phyloP scores from a whole-genome alignment of 2,888 invertebrate genomes.

The Drosophila austrosaltans region DNA sequence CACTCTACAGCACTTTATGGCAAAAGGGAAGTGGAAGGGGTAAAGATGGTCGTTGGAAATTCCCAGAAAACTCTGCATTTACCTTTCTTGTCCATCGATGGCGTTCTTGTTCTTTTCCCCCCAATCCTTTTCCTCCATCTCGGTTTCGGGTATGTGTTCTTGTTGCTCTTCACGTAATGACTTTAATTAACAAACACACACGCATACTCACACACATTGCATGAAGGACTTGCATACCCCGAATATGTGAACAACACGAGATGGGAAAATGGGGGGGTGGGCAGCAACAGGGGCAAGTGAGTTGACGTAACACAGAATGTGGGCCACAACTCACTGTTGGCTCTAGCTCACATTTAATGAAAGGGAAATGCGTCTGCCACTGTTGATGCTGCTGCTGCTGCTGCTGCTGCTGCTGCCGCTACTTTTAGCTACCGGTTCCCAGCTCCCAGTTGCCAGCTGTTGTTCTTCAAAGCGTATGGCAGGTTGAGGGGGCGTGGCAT shows the following conservation, averaged over 20 bases:
- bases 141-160: constrained; percentile 1
- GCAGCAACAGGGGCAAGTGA: background rate
- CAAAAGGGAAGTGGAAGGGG: background rate
- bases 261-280: background rate
- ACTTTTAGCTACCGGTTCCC: background rate
- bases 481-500: background rate
- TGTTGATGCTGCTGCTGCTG: background rate
- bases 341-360: constrained; percentile 14
- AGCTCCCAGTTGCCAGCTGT: background rate
- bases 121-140: background rate
- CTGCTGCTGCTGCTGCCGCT: background rate
- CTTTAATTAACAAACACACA: constrained; percentile 17
- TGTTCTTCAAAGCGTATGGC: constrained; percentile 2
- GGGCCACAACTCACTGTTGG: constrained; percentile 7
- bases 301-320: constrained; percentile 13
- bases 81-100: constrained; percentile 4
- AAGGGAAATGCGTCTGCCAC: constrained; percentile 10
- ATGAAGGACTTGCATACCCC: constrained; percentile 1
- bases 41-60: background rate
- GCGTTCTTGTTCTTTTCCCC: background rate
- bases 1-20: background rate
- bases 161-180: constrained; percentile 21
- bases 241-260: too few relatives aligned
- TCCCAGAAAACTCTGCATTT: constrained; percentile 2
- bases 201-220: constrained; percentile 10